Evolutionary conservation across 2,113 vertebrate genomes (phyloP).

Genomic region (Tichodroma muraria): DNA sequence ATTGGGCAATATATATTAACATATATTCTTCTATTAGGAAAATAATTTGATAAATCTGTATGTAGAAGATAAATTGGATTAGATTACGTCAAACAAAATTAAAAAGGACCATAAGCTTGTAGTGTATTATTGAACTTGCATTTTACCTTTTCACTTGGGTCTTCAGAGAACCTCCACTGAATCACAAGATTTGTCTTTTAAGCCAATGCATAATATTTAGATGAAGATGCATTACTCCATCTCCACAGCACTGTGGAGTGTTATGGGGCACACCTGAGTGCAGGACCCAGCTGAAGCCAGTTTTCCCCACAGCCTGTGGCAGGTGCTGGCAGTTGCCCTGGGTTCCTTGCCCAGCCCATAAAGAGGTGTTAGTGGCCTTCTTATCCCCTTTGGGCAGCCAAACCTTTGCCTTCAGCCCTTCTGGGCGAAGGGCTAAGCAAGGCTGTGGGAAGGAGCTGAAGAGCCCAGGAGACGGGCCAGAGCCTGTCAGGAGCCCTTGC

Average conservation of each 20-base stretch:
- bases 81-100: background rate
- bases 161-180: background rate
- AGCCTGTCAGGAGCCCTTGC: background rate
- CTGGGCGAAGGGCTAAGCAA: rapidly evolving
- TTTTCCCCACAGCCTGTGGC: background rate
- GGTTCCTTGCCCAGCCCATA: background rate
- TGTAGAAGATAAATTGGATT: background rate
- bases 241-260: too few species aligned
- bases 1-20: too few species aligned
- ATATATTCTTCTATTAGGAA: background rate
- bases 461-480: rapidly evolving
- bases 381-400: rapidly evolving
- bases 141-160: background rate
- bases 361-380: rapidly evolving
- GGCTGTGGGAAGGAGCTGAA: background rate
- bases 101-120: background rate
- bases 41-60: background rate
- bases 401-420: rapidly evolving
- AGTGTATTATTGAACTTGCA: background rate
- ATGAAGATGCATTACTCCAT: too few species aligned
- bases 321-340: too few species aligned
- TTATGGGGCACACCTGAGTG: rapidly evolving
- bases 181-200: background rate
- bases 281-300: background rate
- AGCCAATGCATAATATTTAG: background rate